Base-by-base conservation (phyloP, 1,140 invertebrate species). In the Drosophila tropicalis region DNA sequence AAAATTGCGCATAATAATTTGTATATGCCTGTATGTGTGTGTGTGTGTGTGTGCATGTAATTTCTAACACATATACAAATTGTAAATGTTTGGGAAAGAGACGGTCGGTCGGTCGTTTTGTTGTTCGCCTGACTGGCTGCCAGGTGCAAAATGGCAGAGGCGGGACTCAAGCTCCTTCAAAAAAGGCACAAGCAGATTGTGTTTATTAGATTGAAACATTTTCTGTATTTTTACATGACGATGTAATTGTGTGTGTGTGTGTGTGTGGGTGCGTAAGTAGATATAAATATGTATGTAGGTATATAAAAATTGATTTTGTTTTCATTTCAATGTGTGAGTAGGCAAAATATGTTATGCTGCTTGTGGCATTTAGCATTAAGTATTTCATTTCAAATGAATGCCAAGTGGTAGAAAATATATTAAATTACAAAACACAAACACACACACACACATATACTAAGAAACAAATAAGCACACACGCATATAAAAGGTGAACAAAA, bases 221-320 rank as follows among this genome's bases (percentile, higher is more conserved):
- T 76, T 64, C 36, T 68, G 34, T 15, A 44, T 44, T 6, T 44
- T 6, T 47, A 17, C 19, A 15, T 47, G 15, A 0, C 29, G 29
- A 29, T 29, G 29, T 29, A 29, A 29, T 6, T 29, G 29, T 25
- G 22, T 25, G 3, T 25, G 22, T 25, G 22, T 17, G 44, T 47
- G 44, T 51, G 44, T 51, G 44, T 51, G 17, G 19, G 56, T 17
- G 32, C 15, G 15, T 58, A 36, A 36, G 34, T 58, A 56, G 17
- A 22, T 51, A 51, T 51, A 51, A 22, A 25, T 29, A 6, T 29
- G 29, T 29, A 29, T 29, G 29, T 3, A 29, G 22, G 40, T 34
- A 39, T 63, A 56, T 76, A 66, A 47, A 64, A 71, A 65, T 77
- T 66, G 67, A 77, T 77, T 77, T 62, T 57, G 70, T 47, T 65